Conservation (phyloP, 1,140 invertebrate genomes). For the Drosophila ananassae region DNA sequence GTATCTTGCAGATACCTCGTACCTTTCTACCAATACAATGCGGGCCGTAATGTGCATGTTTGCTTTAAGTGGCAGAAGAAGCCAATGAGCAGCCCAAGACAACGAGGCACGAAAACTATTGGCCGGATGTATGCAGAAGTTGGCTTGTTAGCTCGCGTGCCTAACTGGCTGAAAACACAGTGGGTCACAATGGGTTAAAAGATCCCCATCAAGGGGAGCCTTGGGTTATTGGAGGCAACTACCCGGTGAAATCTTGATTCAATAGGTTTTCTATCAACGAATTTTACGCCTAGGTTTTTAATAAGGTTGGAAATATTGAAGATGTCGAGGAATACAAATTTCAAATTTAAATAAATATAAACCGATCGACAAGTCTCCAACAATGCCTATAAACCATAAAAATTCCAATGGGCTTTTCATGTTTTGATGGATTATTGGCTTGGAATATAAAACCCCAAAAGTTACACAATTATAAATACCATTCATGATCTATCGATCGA, state of each 20-base stretch:
- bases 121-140: slow-evolving; percentile 21
- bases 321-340: neutral
- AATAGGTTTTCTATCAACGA: slow-evolving; percentile 23
- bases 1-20: slow-evolving; percentile 48
- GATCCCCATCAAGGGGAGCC: slow-evolving; percentile 29
- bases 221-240: slow-evolving; percentile 18
- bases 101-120: slow-evolving; percentile 58
- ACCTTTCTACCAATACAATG: neutral
- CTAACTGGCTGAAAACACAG: slow-evolving; percentile 28
- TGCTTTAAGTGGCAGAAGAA: slow-evolving; percentile 62
- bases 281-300: neutral
- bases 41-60: slow-evolving; percentile 56
- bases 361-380: neutral
- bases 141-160: slow-evolving; percentile 56
- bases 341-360: neutral
- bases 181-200: slow-evolving; percentile 71
- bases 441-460: slow-evolving; percentile 13
- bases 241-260: slow-evolving; percentile 29
- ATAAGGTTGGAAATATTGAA: slow-evolving; percentile 2
- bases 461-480: slow-evolving; percentile 16
- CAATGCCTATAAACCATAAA: neutral
- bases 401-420: slow-evolving; percentile 22
- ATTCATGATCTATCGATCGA: slow-evolving; percentile 16
- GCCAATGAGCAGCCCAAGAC: slow-evolving; percentile 53
- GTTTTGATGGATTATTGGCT: slow-evolving; percentile 34